These are phyloP conservation scores for Axinella damicornis DNA, from an alignment of 37 sponge, comb jelly and placozoan genomes.

Conservation along the genomic window DNA sequence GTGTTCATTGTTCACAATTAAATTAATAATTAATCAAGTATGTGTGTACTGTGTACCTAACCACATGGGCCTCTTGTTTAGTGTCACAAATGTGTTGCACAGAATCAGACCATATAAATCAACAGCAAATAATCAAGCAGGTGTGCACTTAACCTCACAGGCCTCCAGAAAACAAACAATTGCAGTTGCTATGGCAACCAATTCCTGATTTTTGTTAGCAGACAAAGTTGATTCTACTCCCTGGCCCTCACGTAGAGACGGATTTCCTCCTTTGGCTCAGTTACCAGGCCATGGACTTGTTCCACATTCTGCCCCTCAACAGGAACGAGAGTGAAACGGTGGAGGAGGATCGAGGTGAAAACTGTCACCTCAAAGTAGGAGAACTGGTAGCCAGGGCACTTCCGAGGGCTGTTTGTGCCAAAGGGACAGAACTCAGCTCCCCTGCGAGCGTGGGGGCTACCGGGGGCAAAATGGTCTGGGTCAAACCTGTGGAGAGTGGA, in stretches of 20 bases:
- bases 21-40: too few relatives aligned
- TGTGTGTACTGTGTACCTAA: too few relatives aligned
- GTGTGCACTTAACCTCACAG: too few relatives aligned
- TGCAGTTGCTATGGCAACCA: too few relatives aligned
- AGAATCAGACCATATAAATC: too few relatives aligned
- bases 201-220: too few relatives aligned
- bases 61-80: too few relatives aligned
- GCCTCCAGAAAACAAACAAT: too few relatives aligned
- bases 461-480: constrained; percentile 71
- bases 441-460: constrained; percentile 7
- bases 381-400: constrained; percentile 93
- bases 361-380: constrained; percentile 80
- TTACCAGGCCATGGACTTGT: constrained; percentile 75
- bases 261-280: constrained; percentile 56
- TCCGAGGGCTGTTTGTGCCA: constrained; percentile 84
- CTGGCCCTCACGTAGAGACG: neutral
- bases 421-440: constrained; percentile 81
- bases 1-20: too few relatives aligned
- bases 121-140: too few relatives aligned
- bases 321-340: constrained; percentile 44
- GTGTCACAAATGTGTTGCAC: too few relatives aligned
- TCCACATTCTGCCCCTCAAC: constrained; percentile 35
- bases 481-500: constrained; percentile 65
- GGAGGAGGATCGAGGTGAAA: constrained; percentile 58
- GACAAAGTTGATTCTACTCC: too few relatives aligned